Base-by-base conservation (phyloP, 2,113 vertebrate genomes). In the Amblyornis subalaris region DNA sequence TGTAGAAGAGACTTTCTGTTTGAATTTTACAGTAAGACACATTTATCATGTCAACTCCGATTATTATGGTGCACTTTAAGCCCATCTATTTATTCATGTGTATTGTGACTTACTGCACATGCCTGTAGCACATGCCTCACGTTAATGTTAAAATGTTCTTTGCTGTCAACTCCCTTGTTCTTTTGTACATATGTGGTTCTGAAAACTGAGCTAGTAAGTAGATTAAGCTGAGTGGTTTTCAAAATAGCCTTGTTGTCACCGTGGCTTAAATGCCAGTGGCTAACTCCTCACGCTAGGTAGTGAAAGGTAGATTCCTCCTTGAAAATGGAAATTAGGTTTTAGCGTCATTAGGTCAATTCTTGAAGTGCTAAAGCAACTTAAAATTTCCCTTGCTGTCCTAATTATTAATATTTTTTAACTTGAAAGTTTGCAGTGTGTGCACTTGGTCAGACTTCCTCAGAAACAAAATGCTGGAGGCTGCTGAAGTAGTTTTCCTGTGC, bases 1-100 rank as follows among this genome's bases (percentile, higher is more conserved):
- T 47, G 93, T 99, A 28, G 99, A 99, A 95, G 99, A 99, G 44
- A 97, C 96, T 2, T 99, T 99, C 97, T 99, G 99, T 96, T 98
- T 99, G 94, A 99, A 97, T 96, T 99, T 99, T 96, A 98, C 99
- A 70, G 99, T 99, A 97, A 98, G 98, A 84, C 13, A 42, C 31
- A 24, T 73, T 75, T 86, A 89, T 57, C 7, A 3, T 45, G 28
- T 12, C 24, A n/a, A 0, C 50, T 65, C 31, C 75, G 18, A 44
- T 70, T 80, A 18, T 45, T 60, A 3, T 38, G 50, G 28, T 92
- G 13, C 16, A 36, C 5, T 42, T 80, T 29, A 66, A 90, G 20
- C 45, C 10, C 28, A 11, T 81, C 21, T 62, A 3, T 36, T 20
- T 72, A 25, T 44, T 88, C 17, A 7, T 44, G 47, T 61, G 8